A percentile compares a stretch with the other conserved stretches of the same genome.
Evolutionary conservation across 2,797 vertebrate species (phyloP).

Genomic region (Toxotes lorentzi): DNA sequence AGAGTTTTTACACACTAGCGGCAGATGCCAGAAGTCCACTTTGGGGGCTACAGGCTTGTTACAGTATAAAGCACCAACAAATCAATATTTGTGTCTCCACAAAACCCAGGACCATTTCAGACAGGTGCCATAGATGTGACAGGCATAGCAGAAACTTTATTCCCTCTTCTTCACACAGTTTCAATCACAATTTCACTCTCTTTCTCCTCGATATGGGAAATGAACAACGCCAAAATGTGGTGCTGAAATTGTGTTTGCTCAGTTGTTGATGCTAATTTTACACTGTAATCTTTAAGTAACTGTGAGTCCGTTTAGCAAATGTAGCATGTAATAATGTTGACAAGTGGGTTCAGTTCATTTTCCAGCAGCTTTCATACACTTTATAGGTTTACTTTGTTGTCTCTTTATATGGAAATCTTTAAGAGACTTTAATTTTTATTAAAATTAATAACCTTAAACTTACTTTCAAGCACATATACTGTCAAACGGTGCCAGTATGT

Average conservation of each 20-base stretch:
- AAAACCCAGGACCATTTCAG: conserved; percentile 32
- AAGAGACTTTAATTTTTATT: conserved; percentile 5
- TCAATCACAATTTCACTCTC: conserved; percentile 24
- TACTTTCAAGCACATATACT: neutral
- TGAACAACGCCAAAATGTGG: conserved; percentile 38
- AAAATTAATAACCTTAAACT: conserved; percentile 13
- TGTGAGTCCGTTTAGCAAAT: conserved; percentile 55
- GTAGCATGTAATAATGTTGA: conserved; percentile 57
- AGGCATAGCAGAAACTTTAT: conserved; percentile 26
- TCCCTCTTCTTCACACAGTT: conserved; percentile 32
- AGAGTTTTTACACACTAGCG: conserved; percentile 43
- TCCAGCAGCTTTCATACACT: conserved; percentile 49
- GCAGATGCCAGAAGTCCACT: conserved; percentile 58
- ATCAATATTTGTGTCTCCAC: conserved; percentile 63
- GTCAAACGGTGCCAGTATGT: too few relatives aligned
- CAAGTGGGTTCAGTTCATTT: conserved; percentile 45
- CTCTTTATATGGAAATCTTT: conserved; percentile 20
- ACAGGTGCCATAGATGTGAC: conserved; percentile 41
- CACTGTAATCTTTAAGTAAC: conserved; percentile 55
- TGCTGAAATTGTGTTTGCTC: conserved; percentile 31
- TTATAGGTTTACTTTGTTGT: conserved; percentile 21
- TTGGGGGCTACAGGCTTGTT: conserved; percentile 52
- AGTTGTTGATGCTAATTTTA: conserved; percentile 60
- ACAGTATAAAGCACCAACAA: conserved; percentile 54
- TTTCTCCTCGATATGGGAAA: conserved; percentile 30